Percentiles rank a stretch among this genome's conserved stretches.
Conservation (phyloP, 2,888 invertebrate genomes). For the Orthosia gracilis region DNA sequence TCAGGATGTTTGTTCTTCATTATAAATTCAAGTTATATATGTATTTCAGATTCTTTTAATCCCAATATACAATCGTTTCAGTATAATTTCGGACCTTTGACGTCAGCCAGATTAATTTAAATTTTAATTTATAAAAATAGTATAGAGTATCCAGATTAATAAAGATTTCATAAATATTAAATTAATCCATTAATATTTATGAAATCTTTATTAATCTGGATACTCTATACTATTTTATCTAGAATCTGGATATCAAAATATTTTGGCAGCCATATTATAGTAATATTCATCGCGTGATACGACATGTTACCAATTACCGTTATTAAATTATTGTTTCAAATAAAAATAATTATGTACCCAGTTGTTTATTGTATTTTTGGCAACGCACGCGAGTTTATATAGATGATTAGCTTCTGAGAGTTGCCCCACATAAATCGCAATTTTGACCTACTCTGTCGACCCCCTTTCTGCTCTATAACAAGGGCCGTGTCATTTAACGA, state of each 20-base stretch:
- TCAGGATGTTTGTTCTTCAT: not conserved
- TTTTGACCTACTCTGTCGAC: conserved; percentile 48
- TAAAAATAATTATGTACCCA: not conserved
- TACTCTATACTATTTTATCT: too few relatives aligned
- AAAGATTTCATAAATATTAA: conserved; percentile 29
- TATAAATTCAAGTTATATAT: not conserved
- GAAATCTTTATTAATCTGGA: too few relatives aligned
- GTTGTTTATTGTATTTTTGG: conserved; percentile 6
- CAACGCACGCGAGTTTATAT: conserved; percentile 21
- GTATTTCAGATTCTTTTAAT: not conserved
- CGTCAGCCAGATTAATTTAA: not conserved
- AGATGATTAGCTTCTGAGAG: conserved; percentile 32
- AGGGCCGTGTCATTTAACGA: conserved; percentile 61
- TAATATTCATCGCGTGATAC: conserved; percentile 40
- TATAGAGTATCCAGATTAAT: conserved; percentile 17
- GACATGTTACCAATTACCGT: conserved; percentile 24
- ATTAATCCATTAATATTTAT: too few relatives aligned
- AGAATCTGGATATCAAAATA: conserved; percentile 28
- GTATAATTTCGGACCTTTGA: not conserved
- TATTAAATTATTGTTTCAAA: conserved; percentile 29
- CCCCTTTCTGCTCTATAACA: conserved; percentile 54
- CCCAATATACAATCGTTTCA: not conserved
- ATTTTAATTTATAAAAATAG: not conserved
- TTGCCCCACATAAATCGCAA: conserved; percentile 41
- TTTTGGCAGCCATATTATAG: conserved; percentile 17